phyloP scores from a whole-genome alignment of 2,888 invertebrate genomes.

The Acleris laterana region DNA sequence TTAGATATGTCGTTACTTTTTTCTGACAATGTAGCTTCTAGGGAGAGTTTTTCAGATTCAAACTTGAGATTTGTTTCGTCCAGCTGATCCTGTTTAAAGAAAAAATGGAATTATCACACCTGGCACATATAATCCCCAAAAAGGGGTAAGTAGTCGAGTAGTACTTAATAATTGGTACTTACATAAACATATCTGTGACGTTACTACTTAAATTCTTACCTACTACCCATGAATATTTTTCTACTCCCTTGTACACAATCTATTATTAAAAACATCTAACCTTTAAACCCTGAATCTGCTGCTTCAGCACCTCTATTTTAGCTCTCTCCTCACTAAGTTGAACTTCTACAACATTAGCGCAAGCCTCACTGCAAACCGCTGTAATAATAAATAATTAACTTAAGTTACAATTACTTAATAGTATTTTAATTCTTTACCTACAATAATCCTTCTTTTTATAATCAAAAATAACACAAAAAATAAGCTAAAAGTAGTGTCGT shows the following conservation, averaged over 20 bases:
- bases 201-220: too few relatives aligned
- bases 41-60: slow-evolving; percentile 54
- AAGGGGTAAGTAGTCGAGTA: too few relatives aligned
- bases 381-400: slow-evolving; percentile 38
- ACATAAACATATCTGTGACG: too few relatives aligned
- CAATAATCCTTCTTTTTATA: too few relatives aligned
- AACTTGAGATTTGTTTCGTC: slow-evolving; percentile 52
- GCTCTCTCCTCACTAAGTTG: slow-evolving; percentile 74
- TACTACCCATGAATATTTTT: too few relatives aligned
- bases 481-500: too few relatives aligned
- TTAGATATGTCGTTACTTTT: slow-evolving; percentile 62
- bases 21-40: slow-evolving; percentile 54
- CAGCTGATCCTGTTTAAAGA: slow-evolving; percentile 55
- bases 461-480: too few relatives aligned
- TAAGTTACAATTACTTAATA: too few relatives aligned
- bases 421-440: too few relatives aligned
- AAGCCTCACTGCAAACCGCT: slow-evolving; percentile 74
- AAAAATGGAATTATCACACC: slow-evolving; percentile 33
- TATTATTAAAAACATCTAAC: slow-evolving; percentile 46
- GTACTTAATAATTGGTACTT: too few relatives aligned
- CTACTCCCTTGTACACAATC: not conserved
- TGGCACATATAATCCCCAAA: too few relatives aligned
- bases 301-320: slow-evolving; percentile 63
- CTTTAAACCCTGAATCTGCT: slow-evolving; percentile 67
- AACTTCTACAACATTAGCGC: slow-evolving; percentile 75